Conservation (phyloP, 2,888 invertebrate species). For the Drosophila prolongata region DNA sequence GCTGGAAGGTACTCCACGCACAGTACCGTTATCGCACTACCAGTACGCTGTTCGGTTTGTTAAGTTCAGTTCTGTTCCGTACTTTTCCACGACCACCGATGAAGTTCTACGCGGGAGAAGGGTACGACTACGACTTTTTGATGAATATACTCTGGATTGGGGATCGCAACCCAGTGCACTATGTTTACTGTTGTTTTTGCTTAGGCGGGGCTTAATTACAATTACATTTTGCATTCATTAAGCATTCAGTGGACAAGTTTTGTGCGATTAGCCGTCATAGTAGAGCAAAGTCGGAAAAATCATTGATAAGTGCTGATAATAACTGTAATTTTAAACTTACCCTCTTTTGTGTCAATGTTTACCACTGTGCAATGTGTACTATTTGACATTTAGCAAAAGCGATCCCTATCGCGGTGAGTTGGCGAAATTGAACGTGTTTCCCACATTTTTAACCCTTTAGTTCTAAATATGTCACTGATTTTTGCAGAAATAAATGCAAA, state of each 20-base stretch:
- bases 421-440: slow-evolving; percentile 43
- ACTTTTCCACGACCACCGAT: slow-evolving; percentile 37
- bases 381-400: slow-evolving; percentile 28
- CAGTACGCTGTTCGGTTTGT: slow-evolving; percentile 47
- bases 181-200: background rate
- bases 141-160: background rate
- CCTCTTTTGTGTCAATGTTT: background rate
- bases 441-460: slow-evolving; percentile 51
- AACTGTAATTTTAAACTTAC: background rate
- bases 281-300: background rate
- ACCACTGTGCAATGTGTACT: slow-evolving; percentile 28
- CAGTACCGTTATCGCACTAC: slow-evolving; percentile 58
- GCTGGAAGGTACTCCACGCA: slow-evolving; percentile 62
- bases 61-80: slow-evolving; percentile 27
- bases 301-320: background rate
- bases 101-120: slow-evolving; percentile 27
- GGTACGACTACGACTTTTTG: slow-evolving; percentile 5
- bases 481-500: background rate
- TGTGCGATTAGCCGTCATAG: slow-evolving; percentile 22
- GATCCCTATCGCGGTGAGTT: slow-evolving; percentile 27
- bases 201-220: slow-evolving; percentile 28
- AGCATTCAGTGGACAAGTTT: slow-evolving; percentile 48
- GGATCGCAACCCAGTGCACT: slow-evolving; percentile 17
- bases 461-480: background rate
- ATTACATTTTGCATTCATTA: slow-evolving; percentile 59